Base-by-base conservation (phyloP, 2,113 vertebrate genomes). In the Neogobius melanostomus region DNA sequence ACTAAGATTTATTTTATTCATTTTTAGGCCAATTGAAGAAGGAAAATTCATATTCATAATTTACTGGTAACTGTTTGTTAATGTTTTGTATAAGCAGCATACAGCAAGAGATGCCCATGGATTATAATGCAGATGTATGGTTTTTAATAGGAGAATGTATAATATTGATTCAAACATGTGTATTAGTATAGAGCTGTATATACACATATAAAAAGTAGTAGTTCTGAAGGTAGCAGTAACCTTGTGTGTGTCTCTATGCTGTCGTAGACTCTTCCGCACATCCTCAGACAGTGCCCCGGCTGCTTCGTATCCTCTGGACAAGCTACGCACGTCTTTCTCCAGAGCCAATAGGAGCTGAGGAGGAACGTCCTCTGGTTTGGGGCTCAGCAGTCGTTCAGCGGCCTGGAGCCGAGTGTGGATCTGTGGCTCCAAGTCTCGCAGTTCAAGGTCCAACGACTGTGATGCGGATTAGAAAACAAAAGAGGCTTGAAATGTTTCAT, bases 311-410 rank as follows among this genome's bases (percentile, higher is more conserved):
- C 94, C 94, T 71, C 94, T 95, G 11, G 94, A 88, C 67, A 99
- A 91, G 87, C 95, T 96, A 82, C 94, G 95, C 77, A 91, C 89
- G 60, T 99, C 97, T 81, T 97, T 99, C 79, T 96, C 95, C 79
- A 99, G 86, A 54, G 96, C 96, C 67, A 92, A 89, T 67, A 97
- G 81, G 11, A 99, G 91, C 78, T 99, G 95, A 17, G 91, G 85
- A 52, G 98, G 97, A 69, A 99, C 94, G 68, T 96, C 94, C 64
- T 86, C 85, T 3, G 91, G 92, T 62, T 80, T 87, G 65, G 84
- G 92, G 83, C 89, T 85, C 72, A 95, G 80, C 36, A 96, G 91
- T 17, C 71, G 71, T 77, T 91, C 87, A 11, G 92, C 94, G 0
- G 91, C 91, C 0, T 94, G 92, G 78, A 95, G 85, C 80, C 95